These are phyloP conservation scores for Oriolus oriolus DNA, from an alignment of 2,113 vertebrate species.

Conservation along the genomic window DNA sequence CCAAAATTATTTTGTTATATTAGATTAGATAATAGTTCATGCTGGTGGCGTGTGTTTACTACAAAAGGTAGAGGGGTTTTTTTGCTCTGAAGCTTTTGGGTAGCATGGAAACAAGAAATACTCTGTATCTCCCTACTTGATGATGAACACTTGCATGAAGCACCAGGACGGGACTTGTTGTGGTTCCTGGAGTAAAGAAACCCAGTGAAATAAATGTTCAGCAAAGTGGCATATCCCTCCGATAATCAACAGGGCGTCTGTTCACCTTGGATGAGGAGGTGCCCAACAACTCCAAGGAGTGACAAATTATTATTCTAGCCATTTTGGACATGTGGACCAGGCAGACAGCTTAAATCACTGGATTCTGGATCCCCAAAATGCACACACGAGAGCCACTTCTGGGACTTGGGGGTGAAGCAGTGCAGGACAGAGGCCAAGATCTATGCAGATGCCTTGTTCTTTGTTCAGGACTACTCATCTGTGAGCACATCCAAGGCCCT, in stretches of 20 bases:
- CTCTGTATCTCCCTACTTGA: neutral
- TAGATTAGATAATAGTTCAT: neutral
- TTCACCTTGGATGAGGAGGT: neutral
- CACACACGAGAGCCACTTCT: accelerated
- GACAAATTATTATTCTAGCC: neutral
- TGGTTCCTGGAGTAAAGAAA: neutral
- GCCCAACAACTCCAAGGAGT: neutral
- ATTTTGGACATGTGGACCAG: neutral
- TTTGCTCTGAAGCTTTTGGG: neutral
- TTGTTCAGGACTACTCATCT: neutral
- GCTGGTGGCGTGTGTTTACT: neutral
- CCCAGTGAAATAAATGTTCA: neutral
- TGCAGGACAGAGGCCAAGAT: neutral
- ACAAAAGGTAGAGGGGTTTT: neutral
- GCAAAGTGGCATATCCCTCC: neutral
- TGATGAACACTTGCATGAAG: neutral
- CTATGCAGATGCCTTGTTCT: accelerated
- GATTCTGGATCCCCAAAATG: neutral
- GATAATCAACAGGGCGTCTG: neutral
- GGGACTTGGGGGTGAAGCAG: neutral
- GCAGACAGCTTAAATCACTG: neutral
- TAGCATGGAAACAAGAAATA: neutral
- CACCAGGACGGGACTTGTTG: neutral
- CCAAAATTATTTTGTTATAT: neutral
- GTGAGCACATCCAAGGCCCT: neutral